Percentiles rank a stretch among this genome's conserved stretches.
Conservation (phyloP, 1,140 invertebrate species). For the Nephotettix cincticeps region DNA sequence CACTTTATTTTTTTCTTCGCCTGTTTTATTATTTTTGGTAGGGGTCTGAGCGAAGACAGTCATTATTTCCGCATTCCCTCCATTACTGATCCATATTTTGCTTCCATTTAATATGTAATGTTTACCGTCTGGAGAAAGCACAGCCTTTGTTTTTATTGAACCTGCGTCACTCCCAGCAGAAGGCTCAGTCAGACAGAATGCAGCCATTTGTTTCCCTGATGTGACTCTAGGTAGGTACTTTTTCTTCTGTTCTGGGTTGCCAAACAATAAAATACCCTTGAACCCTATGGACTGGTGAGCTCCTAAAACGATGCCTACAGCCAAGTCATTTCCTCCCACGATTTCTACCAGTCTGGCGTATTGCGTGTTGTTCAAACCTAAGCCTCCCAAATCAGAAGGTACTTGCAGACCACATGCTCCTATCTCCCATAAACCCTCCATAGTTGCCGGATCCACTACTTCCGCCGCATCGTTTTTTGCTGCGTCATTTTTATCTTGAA, state of each 20-base stretch:
- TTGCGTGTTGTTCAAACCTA: conserved; percentile 89
- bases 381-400: conserved; percentile 74
- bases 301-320: conserved; percentile 82
- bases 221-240: conserved; percentile 92
- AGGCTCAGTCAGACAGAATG: conserved; percentile 97
- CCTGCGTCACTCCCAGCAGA: conserved; percentile 91
- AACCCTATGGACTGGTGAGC: conserved; percentile 93
- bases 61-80: conserved; percentile 94
- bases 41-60: conserved; percentile 97
- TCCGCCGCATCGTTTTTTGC: conserved; percentile 70
- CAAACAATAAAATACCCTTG: conserved; percentile 90
- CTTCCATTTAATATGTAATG: conserved; percentile 95
- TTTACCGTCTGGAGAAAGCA: conserved; percentile 82
- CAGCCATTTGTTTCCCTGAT: conserved; percentile 80
- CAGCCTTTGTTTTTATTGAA: conserved; percentile 79
- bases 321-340: conserved; percentile 84
- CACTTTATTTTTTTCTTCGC: conserved; percentile 64
- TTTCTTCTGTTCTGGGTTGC: conserved; percentile 82
- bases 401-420: conserved; percentile 93
- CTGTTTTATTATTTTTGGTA: conserved; percentile 60
- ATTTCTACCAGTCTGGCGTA: conserved; percentile 91
- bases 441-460: conserved; percentile 63
- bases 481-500: conserved; percentile 79
- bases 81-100: conserved; percentile 99
- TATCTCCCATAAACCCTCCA: conserved; percentile 82